Evolutionary conservation across 2,113 vertebrate genomes (phyloP).

Genomic region (Isurus oxyrinchus): DNA sequence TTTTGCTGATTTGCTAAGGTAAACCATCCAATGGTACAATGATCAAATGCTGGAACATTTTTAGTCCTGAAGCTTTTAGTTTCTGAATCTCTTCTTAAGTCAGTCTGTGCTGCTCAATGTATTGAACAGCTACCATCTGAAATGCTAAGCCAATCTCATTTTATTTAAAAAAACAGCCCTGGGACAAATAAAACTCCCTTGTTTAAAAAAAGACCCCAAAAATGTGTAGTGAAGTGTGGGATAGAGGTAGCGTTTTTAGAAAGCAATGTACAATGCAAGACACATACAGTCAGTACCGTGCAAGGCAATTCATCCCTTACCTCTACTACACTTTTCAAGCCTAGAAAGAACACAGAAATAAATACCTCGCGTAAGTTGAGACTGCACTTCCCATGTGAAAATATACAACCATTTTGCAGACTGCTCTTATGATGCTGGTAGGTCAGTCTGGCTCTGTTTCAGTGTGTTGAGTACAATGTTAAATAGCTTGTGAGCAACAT

Average conservation of each 20-base stretch:
- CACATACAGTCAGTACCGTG: neutral
- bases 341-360: neutral
- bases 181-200: neutral
- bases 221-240: neutral
- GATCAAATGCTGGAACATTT: neutral
- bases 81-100: neutral
- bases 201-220: neutral
- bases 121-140: neutral
- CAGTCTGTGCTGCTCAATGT: neutral
- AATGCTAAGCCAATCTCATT: neutral
- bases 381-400: neutral
- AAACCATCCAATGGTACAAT: neutral
- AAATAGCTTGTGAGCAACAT: neutral
- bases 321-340: neutral
- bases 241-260: neutral
- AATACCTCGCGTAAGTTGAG: neutral
- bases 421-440: neutral
- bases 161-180: neutral
- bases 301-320: neutral
- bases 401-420: neutral
- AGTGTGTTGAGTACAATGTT: neutral
- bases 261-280: neutral
- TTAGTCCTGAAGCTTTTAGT: neutral
- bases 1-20: neutral
- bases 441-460: neutral